A percentile compares a stretch with the other conserved stretches of the same genome.
These are phyloP conservation scores for Brevimyrus niger DNA, from an alignment of 2,113 vertebrate genomes.

Conservation along the genomic window DNA sequence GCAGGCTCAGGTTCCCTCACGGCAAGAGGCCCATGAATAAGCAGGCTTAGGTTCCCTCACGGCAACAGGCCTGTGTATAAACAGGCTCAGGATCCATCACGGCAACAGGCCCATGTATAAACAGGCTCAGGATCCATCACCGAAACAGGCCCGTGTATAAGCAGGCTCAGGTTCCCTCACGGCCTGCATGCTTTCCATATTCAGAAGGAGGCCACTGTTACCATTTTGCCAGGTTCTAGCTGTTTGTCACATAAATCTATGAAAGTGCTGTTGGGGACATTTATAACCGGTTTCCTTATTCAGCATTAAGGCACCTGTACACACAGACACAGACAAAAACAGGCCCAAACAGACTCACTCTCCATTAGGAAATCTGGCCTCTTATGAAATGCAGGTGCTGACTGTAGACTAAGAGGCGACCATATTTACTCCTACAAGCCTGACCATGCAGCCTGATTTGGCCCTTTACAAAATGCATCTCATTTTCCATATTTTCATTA, in stretches of 20 bases:
- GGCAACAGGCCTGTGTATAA: too few relatives aligned
- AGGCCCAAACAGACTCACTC: not conserved
- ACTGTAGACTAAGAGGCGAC: not conserved
- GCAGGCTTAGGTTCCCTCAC: too few relatives aligned
- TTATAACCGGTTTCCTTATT: not conserved
- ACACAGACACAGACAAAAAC: not conserved
- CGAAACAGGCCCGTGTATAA: not conserved
- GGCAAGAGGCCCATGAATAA: too few relatives aligned
- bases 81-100: too few relatives aligned
- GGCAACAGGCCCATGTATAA: not conserved
- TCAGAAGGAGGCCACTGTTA: not conserved
- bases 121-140: not conserved
- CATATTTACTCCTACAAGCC: not conserved
- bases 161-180: too few relatives aligned
- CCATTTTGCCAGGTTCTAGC: not conserved
- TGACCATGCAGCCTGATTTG: too few relatives aligned
- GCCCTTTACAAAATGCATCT: not conserved
- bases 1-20: too few relatives aligned
- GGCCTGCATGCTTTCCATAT: not conserved
- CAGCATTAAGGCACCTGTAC: not conserved
- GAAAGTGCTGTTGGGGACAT: not conserved
- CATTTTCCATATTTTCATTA: not conserved
- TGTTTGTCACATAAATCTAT: not conserved
- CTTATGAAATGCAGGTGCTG: not conserved
- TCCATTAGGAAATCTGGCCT: not conserved